Evolutionary conservation across 1,140 invertebrate genomes (phyloP).

Genomic region (Tetragonula clypearis): DNA sequence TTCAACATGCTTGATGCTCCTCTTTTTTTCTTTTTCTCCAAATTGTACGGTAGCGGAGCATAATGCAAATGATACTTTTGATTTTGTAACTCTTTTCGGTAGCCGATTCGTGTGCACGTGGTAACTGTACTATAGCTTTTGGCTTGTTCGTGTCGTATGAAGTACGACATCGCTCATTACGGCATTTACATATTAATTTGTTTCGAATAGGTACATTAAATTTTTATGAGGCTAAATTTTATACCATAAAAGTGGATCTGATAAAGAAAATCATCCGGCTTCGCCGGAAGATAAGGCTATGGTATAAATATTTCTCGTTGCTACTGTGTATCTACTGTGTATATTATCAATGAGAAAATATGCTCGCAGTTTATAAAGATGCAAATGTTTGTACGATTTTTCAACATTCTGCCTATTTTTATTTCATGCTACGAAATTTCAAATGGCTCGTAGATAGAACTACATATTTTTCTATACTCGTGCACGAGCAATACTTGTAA

Average conservation of each 20-base stretch:
- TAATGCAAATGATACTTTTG: neutral
- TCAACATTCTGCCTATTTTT: neutral
- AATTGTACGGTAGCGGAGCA: neutral
- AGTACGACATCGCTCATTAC: neutral
- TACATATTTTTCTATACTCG: neutral
- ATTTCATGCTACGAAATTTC: neutral
- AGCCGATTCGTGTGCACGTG: neutral
- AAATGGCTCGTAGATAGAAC: neutral
- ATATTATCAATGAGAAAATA: neutral
- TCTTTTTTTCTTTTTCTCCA: too few relatives aligned
- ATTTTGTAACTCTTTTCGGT: neutral
- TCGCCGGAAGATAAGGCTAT: neutral
- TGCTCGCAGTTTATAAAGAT: neutral
- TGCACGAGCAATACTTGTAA: neutral
- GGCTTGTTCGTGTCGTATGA: neutral
- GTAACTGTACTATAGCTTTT: neutral
- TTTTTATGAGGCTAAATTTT: neutral
- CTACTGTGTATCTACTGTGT: too few relatives aligned
- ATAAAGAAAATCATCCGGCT: neutral
- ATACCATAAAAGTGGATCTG: neutral
- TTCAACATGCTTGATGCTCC: slow-evolving; percentile 8
- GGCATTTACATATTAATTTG: neutral
- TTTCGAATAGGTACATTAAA: neutral
- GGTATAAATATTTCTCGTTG: too few relatives aligned
- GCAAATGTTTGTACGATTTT: neutral